Evolutionary conservation across 2,888 invertebrate genomes (phyloP), one percentile per base, ranked within the genome.

Genomic region (Hipparchia semele): DNA sequence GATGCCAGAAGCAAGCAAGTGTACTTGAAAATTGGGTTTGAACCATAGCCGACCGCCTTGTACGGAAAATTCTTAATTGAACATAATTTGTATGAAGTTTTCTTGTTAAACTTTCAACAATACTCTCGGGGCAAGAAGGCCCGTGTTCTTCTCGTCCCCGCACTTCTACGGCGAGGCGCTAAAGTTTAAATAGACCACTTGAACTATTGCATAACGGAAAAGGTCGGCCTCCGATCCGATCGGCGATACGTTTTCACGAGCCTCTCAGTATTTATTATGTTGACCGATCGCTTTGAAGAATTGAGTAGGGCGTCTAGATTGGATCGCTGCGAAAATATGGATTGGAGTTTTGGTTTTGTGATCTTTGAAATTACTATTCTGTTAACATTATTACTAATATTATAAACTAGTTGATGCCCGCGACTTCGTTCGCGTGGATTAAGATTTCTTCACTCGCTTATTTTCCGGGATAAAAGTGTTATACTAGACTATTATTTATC

Each of bases 51-150:
- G 9, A 56, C 56, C 23, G 56, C 46, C 56, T 46, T 70, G n/a
- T 45, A 12, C n/a, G 53, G 46, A 3, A 68, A 73, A 71, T 75
- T 68, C 65, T 73, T 68, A 73, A 75, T 75, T 71, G 75, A 67
- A 68, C 71, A 69, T 73, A 69, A 74, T 75, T 76, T 74, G 68
- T 61, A 23, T 68, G 56, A 76, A 76, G 72, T 74, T 75, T 71
- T 70, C 74, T 76, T 70, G 72, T 74, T 76, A 70, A 74, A 76
- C 39, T 76, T 76, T 72, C 60, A 66, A 76, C 72, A 72, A 68
- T 68, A 70, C 56, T 60, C 60, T 61, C 39, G 60, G 12, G 12
- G 53, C 49, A 39, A 54, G 46, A 39, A 39, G 56, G 72, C 53
- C 66, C 66, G 46, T 75, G 70, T 73, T 75, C 61, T 66, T 66